Conservation (phyloP, 2,888 invertebrate species). For the Eulithis testata region DNA sequence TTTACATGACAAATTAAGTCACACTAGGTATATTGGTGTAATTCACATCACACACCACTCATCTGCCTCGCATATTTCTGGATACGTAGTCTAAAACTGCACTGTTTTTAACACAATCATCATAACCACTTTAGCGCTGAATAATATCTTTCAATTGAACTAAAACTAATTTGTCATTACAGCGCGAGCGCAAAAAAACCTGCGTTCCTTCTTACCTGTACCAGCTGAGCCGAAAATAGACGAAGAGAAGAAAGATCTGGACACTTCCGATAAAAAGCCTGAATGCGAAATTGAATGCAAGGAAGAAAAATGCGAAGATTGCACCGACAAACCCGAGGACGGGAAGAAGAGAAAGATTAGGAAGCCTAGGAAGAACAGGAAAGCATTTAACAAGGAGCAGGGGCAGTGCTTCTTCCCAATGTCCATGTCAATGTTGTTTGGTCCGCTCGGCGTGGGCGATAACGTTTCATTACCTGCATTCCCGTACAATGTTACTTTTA, state of each 20-base stretch:
- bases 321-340: constrained; percentile 58
- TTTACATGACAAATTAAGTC: too few relatives aligned
- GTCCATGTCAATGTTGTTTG: constrained; percentile 95
- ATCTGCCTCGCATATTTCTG: too few relatives aligned
- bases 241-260: constrained; percentile 68
- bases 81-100: too few relatives aligned
- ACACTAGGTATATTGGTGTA: too few relatives aligned
- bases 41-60: too few relatives aligned
- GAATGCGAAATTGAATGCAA: constrained; percentile 65
- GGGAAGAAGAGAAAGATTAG: constrained; percentile 69
- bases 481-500: constrained; percentile 95
- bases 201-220: constrained; percentile 75
- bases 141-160: not conserved
- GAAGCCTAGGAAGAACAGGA: constrained; percentile 74
- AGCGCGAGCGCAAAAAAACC: constrained; percentile 76
- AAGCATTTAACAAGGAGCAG: constrained; percentile 69
- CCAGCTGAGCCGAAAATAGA: constrained; percentile 63
- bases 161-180: constrained; percentile 44
- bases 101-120: too few relatives aligned
- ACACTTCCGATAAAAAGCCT: constrained; percentile 63
- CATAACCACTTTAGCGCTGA: not conserved
- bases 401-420: constrained; percentile 89
- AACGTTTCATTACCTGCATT: constrained; percentile 85
- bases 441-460: constrained; percentile 87
- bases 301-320: constrained; percentile 67